Percentiles rank a stretch among this genome's conserved stretches.
phyloP scores from a whole-genome alignment of 2,888 invertebrate genomes.

The Drosophila pseudotalamancana region DNA sequence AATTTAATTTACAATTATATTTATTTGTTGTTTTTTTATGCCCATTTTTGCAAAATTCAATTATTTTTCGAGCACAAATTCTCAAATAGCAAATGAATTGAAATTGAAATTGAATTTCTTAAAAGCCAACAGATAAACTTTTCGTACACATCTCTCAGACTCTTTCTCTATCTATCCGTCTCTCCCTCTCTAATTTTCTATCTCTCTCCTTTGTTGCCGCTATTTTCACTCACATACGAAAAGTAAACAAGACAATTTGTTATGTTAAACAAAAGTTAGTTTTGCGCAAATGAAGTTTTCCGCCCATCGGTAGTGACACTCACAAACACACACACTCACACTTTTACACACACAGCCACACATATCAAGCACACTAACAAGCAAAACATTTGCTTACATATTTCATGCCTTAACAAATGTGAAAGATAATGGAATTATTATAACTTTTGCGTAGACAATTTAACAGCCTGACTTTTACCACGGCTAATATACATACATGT shows the following conservation, averaged over 20 bases:
- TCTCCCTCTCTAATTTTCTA: not conserved
- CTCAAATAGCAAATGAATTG: slow-evolving; percentile 44
- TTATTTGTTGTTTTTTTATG: slow-evolving; percentile 44
- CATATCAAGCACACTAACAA: slow-evolving; percentile 40
- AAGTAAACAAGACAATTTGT: slow-evolving; percentile 79
- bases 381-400: slow-evolving; percentile 59
- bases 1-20: slow-evolving; percentile 79
- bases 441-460: slow-evolving; percentile 25
- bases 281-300: slow-evolving; percentile 79
- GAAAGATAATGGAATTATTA: slow-evolving; percentile 72
- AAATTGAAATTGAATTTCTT: slow-evolving; percentile 47
- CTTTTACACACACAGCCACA: slow-evolving; percentile 15
- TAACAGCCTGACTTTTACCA: not conserved
- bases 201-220: slow-evolving; percentile 1
- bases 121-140: slow-evolving; percentile 23
- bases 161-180: not conserved
- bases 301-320: slow-evolving; percentile 66
- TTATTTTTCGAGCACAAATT: slow-evolving; percentile 53
- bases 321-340: slow-evolving; percentile 16
- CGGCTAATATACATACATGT: not conserved
- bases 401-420: slow-evolving; percentile 54
- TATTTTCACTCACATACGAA: slow-evolving; percentile 59
- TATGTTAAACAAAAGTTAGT: slow-evolving; percentile 79
- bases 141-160: not conserved
- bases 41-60: slow-evolving; percentile 52